Base-by-base conservation (phyloP, 2,888 invertebrate species). In the Corbicula japonica region DNA sequence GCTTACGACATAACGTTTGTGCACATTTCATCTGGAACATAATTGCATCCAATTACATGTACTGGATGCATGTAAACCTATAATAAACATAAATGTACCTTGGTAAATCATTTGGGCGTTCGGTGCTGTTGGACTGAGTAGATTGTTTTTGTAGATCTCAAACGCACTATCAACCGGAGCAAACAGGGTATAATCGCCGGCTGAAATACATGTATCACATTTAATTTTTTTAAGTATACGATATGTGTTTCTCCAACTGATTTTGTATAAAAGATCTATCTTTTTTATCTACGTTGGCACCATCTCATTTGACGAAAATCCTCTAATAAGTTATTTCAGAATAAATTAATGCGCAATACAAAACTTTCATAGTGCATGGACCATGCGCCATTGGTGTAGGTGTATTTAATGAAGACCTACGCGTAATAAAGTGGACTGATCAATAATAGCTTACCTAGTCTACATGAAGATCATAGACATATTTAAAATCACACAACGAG, bases 151-250 rank as follows among this genome's bases (percentile, higher is more conserved):
- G 41, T 81, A 71, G 5, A 35, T 35, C 1, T 34, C 54, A 61
- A 89, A 89, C 10, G 88, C 88, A 1, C 69, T 12, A 61, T 89
- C 84, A 2, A 63, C 54, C 0, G 88, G 88, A 1, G 87, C 88
- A 70, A 88, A 88, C 10, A 89, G 12, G 1, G 87, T 89, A 48
- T 70, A 88, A 5, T 83, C 81, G 10, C 87, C 87, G 26, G 41
- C 81, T 79, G 74, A 15, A 58, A 60, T n/a, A 28, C 4, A n/a
- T 26, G 41, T n/a, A n/a, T n/a, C n/a, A n/a, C n/a, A n/a, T n/a
- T n/a, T n/a, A n/a, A n/a, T n/a, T 12, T 12, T 38, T 38, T 38
- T 38, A 38, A 15, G 41, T 38, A 8, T 18, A 15, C 8, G 18
- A 15, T 12, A 15, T 38, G 8, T 38, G 8, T 18, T 38, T 38